Evolutionary conservation across 2,797 vertebrate genomes (phyloP).

Genomic region (Muscicapa striata): DNA sequence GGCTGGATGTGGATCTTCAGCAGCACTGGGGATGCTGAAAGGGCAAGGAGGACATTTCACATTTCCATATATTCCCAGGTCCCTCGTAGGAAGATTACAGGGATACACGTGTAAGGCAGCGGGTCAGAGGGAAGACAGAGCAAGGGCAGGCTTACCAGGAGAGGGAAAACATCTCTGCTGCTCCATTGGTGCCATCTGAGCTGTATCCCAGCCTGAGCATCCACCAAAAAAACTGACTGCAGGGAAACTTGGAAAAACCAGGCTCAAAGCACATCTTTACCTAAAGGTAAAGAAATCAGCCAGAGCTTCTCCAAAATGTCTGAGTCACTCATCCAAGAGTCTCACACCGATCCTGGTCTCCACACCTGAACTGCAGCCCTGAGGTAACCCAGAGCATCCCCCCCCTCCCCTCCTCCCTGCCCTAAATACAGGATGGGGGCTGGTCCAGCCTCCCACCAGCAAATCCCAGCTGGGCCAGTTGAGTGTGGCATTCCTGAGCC

Average conservation of each 20-base stretch:
- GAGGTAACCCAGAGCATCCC: rapidly evolving
- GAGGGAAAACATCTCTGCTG: background rate
- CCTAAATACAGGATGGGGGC: background rate
- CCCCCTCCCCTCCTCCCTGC: rapidly evolving
- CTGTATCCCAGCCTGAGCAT: rapidly evolving
- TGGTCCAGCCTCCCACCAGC: background rate
- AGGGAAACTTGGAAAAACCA: background rate
- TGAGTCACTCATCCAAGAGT: rapidly evolving
- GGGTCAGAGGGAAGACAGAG: background rate
- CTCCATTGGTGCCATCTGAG: rapidly evolving
- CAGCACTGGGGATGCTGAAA: background rate
- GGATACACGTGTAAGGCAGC: background rate
- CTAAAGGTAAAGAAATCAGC: background rate
- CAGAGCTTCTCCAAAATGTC: background rate
- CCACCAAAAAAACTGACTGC: background rate
- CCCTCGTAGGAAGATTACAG: background rate
- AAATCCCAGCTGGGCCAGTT: background rate
- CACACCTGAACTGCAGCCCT: background rate
- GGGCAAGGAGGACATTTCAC: background rate
- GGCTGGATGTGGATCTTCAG: background rate
- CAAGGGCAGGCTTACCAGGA: background rate
- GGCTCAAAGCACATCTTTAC: background rate
- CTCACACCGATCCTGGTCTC: rapidly evolving
- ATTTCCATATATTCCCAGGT: background rate
- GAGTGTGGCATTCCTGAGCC: background rate